phyloP scores from a whole-genome alignment of 2,113 vertebrate species.

The Nestor notabilis region DNA sequence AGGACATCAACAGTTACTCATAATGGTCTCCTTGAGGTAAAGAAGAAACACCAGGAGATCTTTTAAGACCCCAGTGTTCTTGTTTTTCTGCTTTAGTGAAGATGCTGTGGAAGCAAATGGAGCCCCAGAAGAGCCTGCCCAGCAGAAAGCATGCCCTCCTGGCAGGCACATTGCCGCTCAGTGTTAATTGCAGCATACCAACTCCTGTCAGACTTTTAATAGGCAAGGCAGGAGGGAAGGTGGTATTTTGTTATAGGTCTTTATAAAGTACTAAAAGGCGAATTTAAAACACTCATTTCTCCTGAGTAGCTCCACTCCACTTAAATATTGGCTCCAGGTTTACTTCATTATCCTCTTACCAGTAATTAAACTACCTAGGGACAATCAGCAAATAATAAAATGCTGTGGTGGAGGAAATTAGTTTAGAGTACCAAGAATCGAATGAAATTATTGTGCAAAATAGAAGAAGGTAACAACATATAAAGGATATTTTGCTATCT shows the following conservation, averaged over 20 bases:
- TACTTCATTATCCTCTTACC: conserved; percentile 68
- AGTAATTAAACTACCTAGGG: conserved; percentile 71
- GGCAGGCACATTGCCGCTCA: background rate
- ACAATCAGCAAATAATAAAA: conserved; percentile 71
- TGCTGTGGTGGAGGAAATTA: conserved; percentile 30
- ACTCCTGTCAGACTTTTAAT: conserved; percentile 11
- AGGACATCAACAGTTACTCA: background rate
- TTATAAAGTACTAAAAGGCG: conserved; percentile 56
- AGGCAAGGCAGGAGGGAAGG: background rate
- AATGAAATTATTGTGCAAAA: conserved; percentile 21
- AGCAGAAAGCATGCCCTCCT: background rate
- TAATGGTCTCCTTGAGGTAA: background rate
- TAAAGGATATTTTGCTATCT: background rate
- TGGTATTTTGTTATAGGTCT: background rate
- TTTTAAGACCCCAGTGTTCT: conserved; percentile 39
- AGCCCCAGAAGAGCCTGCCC: background rate
- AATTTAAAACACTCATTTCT: conserved; percentile 55
- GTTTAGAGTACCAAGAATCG: conserved; percentile 22
- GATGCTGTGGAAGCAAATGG: background rate
- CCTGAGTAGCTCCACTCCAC: conserved; percentile 27
- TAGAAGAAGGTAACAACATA: background rate
- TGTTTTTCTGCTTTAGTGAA: conserved; percentile 2
- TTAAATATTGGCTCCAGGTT: conserved; percentile 39
- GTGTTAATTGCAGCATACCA: background rate
- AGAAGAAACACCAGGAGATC: conserved; percentile 15